Evolutionary conservation across 37 sponge, comb jelly and placozoan species (phyloP), one percentile per base, ranked within the genome.

Genomic region (Halichondria panicea): DNA sequence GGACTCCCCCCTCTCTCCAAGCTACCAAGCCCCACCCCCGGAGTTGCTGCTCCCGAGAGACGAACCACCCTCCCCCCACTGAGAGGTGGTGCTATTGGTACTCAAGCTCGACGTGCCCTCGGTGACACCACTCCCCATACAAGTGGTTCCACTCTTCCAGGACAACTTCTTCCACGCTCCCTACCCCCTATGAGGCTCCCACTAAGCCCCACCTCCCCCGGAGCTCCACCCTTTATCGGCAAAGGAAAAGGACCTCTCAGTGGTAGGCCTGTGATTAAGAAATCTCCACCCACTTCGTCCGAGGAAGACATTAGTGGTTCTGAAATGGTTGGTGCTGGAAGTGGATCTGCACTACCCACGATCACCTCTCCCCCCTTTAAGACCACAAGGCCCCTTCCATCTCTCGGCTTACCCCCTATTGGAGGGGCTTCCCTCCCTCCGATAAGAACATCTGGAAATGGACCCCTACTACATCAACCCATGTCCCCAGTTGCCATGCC

Each of bases 161-260:
- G 78, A 22, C 68, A 68, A 6, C 52, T 81, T 24, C 15, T 77
- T 1, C 91, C 91, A 1, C 50, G 28, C 21, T 64, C 50, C 8
- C 78, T 80, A 43, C 64, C 86, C 67, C 60, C 30, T 48, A 55
- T 34, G 6, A 40, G 36, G 0, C 83, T 39, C 27, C 25, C 28
- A 21, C 70, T 34, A 27, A 61, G 41, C 24, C 38, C 34, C 13
- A 53, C 46, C 0, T 0, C 19, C 3, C 61, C 44, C 39, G 70
- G 48, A 22, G 50, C 44, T n/a, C 12, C 19, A 22, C 50, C 63
- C 13, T 61, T 57, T 11, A 63, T 55, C 7, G 63, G 74, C 0
- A 64, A 60, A 40, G 85, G 85, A 13, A 84, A 89, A 44, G 85
- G 76, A 21, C 85, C 90, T 0, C 55, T n/a, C 21, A 60, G 55